Percentiles rank a stretch among this genome's conserved stretches.
Conservation (phyloP, 2,888 invertebrate species). For the Pristionchus maxplancki region DNA sequence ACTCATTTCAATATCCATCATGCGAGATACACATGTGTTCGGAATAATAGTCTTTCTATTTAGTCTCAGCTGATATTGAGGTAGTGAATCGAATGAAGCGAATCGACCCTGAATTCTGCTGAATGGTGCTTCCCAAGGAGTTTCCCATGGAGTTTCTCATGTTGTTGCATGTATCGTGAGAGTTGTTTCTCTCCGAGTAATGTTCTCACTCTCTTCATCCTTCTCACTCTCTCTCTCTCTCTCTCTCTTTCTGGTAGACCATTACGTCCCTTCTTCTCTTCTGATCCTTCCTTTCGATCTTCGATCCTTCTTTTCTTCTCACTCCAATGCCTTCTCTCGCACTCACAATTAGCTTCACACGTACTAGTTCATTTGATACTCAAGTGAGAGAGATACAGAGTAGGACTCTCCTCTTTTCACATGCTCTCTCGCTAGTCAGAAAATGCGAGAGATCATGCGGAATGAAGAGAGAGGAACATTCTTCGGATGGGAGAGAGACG, state of each 20-base stretch:
- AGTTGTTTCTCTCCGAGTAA: not conserved
- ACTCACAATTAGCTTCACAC: not conserved
- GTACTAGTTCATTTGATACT: conserved; percentile 44
- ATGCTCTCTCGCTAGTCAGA: not conserved
- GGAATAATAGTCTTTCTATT: not conserved
- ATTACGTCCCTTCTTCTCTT: not conserved
- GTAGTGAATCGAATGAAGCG: not conserved
- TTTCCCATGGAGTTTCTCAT: conserved; percentile 3
- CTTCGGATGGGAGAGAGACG: not conserved
- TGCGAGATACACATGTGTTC: too few species aligned
- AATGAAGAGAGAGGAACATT: not conserved
- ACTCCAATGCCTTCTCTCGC: conserved; percentile 30
- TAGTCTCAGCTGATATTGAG: not conserved
- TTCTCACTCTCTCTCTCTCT: conserved; percentile 3
- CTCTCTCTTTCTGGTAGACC: not conserved
- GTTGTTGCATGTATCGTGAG: not conserved
- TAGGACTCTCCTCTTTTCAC: not conserved
- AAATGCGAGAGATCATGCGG: not conserved
- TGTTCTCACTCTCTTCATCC: conserved; percentile 1
- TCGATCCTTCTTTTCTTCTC: conserved; percentile 48
- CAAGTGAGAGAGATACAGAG: not conserved
- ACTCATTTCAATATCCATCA: too few species aligned
- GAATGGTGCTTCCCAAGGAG: not conserved
- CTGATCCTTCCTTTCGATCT: not conserved
- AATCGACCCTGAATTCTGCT: not conserved